Evolutionary conservation across 2,113 vertebrate species (phyloP).

Genomic region (Vulpes lagopus): DNA sequence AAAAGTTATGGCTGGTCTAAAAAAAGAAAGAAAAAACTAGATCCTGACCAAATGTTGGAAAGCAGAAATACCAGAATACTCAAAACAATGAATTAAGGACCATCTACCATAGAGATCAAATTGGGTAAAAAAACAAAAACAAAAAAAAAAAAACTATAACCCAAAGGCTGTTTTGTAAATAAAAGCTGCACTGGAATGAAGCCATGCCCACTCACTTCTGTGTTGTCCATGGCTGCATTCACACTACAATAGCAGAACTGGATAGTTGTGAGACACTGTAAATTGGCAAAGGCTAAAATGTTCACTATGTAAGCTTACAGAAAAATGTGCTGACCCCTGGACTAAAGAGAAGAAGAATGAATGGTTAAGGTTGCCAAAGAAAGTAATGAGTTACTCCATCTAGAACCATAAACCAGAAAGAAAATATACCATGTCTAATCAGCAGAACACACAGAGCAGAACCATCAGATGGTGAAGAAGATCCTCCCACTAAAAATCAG

Average conservation of each 20-base stretch:
- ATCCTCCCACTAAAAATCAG: too few species aligned
- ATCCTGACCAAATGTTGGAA: not conserved
- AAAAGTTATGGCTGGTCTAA: not conserved
- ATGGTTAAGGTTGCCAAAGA: not conserved
- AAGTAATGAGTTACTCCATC: not conserved
- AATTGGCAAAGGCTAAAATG: not conserved
- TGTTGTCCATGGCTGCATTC: not conserved
- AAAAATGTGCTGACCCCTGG: not conserved
- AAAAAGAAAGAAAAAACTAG: not conserved
- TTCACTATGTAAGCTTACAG: not conserved
- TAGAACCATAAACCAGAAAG: slow-evolving; percentile 21
- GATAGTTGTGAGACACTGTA: not conserved
- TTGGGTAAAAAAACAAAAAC: not conserved
- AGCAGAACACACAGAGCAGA: not conserved
- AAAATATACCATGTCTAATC: not conserved
- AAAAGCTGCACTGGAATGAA: not conserved
- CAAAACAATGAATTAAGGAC: not conserved
- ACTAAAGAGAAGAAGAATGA: not conserved
- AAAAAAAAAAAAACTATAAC: not conserved
- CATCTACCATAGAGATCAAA: not conserved
- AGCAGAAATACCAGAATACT: slow-evolving; percentile 24
- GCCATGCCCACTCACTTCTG: not conserved
- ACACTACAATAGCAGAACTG: not conserved
- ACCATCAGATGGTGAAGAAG: accelerated
- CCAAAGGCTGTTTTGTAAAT: not conserved